Evolutionary conservation across 2,888 invertebrate species (phyloP).

Genomic region (Meteorus cinctellus): DNA sequence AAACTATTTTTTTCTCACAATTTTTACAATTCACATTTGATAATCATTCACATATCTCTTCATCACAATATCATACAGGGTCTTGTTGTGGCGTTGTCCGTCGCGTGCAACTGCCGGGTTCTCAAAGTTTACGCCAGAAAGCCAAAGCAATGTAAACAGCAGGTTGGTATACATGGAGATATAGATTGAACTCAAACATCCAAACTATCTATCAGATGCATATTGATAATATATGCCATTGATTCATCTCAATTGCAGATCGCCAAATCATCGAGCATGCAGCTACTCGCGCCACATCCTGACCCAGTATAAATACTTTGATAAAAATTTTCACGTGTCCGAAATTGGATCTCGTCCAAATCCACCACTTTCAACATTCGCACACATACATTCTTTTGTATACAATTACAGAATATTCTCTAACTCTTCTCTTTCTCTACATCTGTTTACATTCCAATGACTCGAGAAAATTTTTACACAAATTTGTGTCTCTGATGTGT

Average conservation of each 20-base stretch:
- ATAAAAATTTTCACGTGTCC: slow-evolving; percentile 24
- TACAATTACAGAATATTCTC: neutral
- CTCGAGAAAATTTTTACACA: slow-evolving; percentile 56
- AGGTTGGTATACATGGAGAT: slow-evolving; percentile 58
- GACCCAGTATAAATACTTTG: slow-evolving; percentile 66
- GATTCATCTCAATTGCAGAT: slow-evolving; percentile 60
- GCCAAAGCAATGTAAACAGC: slow-evolving; percentile 68
- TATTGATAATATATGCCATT: slow-evolving; percentile 17
- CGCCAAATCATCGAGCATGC: slow-evolving; percentile 71
- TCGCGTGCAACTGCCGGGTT: slow-evolving; percentile 78
- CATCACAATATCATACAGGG: slow-evolving; percentile 72
- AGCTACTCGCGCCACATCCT: slow-evolving; percentile 68
- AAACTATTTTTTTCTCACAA: neutral
- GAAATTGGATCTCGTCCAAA: slow-evolving; percentile 34
- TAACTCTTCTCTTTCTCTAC: neutral
- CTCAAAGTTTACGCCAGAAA: slow-evolving; percentile 71
- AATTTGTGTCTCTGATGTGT: slow-evolving; percentile 30
- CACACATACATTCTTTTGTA: slow-evolving; percentile 41
- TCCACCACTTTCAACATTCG: slow-evolving; percentile 39
- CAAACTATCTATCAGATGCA: neutral
- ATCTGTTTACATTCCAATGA: slow-evolving; percentile 44
- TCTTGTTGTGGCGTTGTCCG: slow-evolving; percentile 78
- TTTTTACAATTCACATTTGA: slow-evolving; percentile 1
- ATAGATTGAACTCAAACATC: neutral
- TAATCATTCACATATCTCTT: neutral